Conservation (phyloP, 2,797 vertebrate genomes). For the Gymnodraco acuticeps region DNA sequence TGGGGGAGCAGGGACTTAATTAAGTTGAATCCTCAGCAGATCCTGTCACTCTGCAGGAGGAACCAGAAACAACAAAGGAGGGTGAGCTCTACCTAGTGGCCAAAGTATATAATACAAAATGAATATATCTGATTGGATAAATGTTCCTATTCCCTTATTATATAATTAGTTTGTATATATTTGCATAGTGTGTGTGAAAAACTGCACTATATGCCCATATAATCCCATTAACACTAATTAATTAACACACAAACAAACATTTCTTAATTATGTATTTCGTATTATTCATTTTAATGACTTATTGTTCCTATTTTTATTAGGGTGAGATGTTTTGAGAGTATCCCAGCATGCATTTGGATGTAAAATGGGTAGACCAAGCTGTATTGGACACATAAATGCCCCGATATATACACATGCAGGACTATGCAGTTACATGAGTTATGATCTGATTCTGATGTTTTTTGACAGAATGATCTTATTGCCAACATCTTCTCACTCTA, state of each 20-base stretch:
- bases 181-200: neutral
- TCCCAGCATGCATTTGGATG: neutral
- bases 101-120: constrained; percentile 16
- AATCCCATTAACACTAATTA: neutral
- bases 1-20: neutral
- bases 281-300: neutral
- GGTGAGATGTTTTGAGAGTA: neutral
- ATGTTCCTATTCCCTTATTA: neutral
- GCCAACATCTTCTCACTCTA: neutral
- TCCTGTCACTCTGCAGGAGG: neutral
- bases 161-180: neutral
- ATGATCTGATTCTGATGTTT: neutral
- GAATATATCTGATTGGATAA: neutral
- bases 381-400: neutral
- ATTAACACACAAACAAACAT: neutral
- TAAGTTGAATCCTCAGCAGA: neutral
- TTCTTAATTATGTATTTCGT: neutral
- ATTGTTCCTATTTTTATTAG: neutral
- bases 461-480: neutral
- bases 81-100: constrained; percentile 65
- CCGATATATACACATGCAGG: neutral
- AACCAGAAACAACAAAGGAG: neutral
- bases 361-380: neutral
- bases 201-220: neutral
- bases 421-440: neutral